Evolutionary conservation across 1,140 invertebrate genomes (phyloP), one percentile per base, ranked within the genome.

Genomic region (Orius insidiosus): DNA sequence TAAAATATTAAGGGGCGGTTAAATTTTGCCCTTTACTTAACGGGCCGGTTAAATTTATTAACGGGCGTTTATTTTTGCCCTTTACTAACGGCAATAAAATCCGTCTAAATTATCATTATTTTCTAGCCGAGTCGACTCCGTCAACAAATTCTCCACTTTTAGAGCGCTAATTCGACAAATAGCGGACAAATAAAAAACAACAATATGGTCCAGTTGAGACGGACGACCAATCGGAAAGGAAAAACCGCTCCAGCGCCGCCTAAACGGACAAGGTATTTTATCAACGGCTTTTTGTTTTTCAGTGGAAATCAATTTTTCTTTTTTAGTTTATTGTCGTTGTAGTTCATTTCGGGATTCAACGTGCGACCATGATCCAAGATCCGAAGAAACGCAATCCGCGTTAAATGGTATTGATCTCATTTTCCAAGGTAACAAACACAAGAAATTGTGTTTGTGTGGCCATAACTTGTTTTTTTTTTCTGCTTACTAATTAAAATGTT

Each of bases 201-300:
- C 19, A 72, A 66, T 43, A 62, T 71, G 48, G 85, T 89, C 32
- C 85, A 88, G 63, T 76, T 92, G 72, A 70, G 85, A 49, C 68
- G 84, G 56, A 87, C 82, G 39, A 50, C 49, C 5, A 88, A 87
- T 62, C 78, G 81, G 51, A 83, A 83, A 58, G 85, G 85, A 51
- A 93, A 92, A 61, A 84, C 86, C 60, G 87, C 88, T n/a, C 89
- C 89, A 16, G 85, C 85, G 3, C 89, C 89, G 49, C 89, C 89
- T 3, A 93, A 93, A 65, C 68, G 89, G 54, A 94, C 89, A 36
- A 92, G 85, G 82, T 90, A 68, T 18, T 10, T 40, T 14, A 10
- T 5, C 14, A 6, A 13, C 36, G 11, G 4, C 14, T 15, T n/a
- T 36, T 4, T 36, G n/a, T 4, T 15, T 15, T 36, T 36, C 7